Evolutionary conservation across 2,797 vertebrate genomes (phyloP).

Genomic region (Xerus rutilus): DNA sequence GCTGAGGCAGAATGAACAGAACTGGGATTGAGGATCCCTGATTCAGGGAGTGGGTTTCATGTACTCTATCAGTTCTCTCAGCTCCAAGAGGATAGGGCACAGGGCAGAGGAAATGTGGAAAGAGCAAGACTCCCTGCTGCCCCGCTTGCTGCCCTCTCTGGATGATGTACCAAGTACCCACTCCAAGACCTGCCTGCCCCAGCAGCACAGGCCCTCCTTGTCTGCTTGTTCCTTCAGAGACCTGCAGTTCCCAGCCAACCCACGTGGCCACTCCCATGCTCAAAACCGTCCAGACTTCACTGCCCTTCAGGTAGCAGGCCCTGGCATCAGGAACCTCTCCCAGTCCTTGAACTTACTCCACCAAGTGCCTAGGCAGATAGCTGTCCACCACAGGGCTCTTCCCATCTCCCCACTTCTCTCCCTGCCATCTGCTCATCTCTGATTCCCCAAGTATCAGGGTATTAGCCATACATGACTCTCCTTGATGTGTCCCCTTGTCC

Average conservation of each 20-base stretch:
- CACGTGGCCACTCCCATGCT: fast-evolving
- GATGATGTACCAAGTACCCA: not conserved
- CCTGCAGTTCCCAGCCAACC: not conserved
- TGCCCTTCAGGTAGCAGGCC: fast-evolving
- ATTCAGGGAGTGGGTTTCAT: not conserved
- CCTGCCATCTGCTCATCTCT: not conserved
- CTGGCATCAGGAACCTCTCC: not conserved
- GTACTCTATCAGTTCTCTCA: not conserved
- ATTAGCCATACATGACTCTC: not conserved
- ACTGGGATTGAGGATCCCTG: not conserved
- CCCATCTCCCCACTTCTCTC: not conserved
- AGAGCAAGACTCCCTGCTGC: not conserved
- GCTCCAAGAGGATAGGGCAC: not conserved
- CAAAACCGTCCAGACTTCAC: not conserved
- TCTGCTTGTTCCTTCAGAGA: not conserved
- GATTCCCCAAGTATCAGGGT: not conserved
- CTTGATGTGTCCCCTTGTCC: not conserved
- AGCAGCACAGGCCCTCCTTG: fast-evolving
- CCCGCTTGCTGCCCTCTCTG: not conserved
- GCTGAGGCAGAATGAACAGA: not conserved
- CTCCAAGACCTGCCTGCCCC: not conserved
- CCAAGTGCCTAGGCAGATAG: fast-evolving
- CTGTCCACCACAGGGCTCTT: fast-evolving
- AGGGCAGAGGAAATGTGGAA: not conserved
- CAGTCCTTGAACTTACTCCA: not conserved